These are phyloP conservation scores for Trachemys scripta DNA, from an alignment of 2,113 vertebrate genomes.

Conservation along the genomic window DNA sequence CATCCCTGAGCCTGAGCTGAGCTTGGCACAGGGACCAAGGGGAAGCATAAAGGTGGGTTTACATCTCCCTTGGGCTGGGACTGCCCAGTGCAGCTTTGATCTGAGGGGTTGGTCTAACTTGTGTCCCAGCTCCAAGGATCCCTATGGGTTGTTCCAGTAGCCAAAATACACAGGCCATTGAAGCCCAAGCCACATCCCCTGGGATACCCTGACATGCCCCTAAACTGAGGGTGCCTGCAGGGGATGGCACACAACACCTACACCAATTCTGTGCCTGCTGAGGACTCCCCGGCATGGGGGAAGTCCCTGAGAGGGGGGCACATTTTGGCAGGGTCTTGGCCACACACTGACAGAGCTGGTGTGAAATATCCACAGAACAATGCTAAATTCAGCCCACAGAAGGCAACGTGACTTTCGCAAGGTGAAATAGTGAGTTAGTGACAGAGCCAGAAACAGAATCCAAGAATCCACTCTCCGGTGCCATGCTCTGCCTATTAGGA, in stretches of 20 bases:
- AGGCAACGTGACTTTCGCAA: background rate
- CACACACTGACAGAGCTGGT: background rate
- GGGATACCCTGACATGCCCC: background rate
- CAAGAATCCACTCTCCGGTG: background rate
- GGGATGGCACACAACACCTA: accelerated
- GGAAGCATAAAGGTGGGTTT: background rate
- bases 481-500: background rate
- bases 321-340: background rate
- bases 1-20: background rate
- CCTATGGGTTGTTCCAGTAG: accelerated
- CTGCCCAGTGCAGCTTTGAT: background rate
- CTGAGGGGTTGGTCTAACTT: background rate
- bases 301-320: background rate
- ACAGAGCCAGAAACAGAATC: background rate
- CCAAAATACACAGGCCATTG: background rate
- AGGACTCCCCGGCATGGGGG: background rate
- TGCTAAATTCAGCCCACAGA: background rate
- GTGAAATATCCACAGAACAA: background rate
- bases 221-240: background rate
- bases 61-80: background rate
- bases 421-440: background rate
- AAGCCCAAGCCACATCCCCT: background rate
- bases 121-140: accelerated
- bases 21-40: background rate
- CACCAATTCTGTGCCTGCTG: background rate